Evolutionary conservation across 2,113 vertebrate genomes (phyloP), one percentile per base, ranked within the genome.

Genomic region (Gymnogyps californianus): DNA sequence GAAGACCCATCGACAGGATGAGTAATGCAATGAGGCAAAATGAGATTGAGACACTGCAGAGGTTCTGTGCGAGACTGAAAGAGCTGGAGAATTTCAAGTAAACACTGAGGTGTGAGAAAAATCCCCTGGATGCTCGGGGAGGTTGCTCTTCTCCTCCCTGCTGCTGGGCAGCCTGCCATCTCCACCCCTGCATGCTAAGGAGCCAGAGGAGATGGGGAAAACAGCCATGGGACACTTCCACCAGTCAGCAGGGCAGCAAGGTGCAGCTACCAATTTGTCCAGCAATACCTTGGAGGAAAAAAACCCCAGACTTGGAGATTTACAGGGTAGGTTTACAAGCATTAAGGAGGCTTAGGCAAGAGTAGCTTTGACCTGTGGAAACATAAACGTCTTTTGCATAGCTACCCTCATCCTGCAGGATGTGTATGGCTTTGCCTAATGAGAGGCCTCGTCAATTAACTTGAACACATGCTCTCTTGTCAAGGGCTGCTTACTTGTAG

Each of bases 141-240:
- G 11, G 25, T 64, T 77, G 16, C 3, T 77, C 4, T 76, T 52
- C 18, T 64, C 22, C 26, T 82, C 28, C 16, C 34, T 44, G 36
- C 40, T 69, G 42, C 38, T 42, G 28, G 36, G 42, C 22, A 89
- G 42, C 81, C 38, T 36, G 47, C 19, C 19, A 55, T 55, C 32
- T 49, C 65, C 52, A 62, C 0, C 0, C 0, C 1, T 29, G 21
- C 6, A 14, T 2, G 0, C 22, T 17, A 51, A 78, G 58, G 51
- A 70, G 26, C 6, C 40, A 83, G 34, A 20, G 34, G 47, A 87
- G 52, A 66, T 12, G n/a, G 20, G 24, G 71, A 44, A 10, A 46
- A 18, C 66, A 66, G 19, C 26, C 21, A 21, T 44, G 47, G 47
- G 58, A n/a, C 0, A 10, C 13, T 66, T 61, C 46, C 58, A 72